These are phyloP conservation scores for Acleris emargana DNA, from an alignment of 2,888 invertebrate species.

Conservation along the genomic window DNA sequence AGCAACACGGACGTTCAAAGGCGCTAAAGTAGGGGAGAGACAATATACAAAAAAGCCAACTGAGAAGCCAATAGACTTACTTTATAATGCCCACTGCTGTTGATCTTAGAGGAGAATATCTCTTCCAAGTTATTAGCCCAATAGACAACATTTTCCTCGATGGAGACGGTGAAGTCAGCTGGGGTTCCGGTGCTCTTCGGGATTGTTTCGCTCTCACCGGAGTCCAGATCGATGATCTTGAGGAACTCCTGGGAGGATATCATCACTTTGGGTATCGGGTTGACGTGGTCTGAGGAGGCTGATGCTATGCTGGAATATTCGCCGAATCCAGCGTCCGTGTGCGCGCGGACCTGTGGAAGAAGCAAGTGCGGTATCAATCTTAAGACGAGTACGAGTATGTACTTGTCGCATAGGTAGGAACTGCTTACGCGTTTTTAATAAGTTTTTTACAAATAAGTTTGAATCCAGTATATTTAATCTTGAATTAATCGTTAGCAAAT, in stretches of 20 bases:
- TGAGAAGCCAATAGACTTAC: slow-evolving; percentile 45
- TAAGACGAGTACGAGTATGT: no score
- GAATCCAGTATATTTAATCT: no score
- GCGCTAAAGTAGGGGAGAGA: no score
- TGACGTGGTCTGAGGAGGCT: slow-evolving; percentile 86
- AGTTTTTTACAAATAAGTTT: no score
- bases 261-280: slow-evolving; percentile 91
- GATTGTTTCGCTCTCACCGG: slow-evolving; percentile 84
- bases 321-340: slow-evolving; percentile 91
- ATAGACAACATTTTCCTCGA: slow-evolving; percentile 89
- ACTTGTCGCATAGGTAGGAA: no score
- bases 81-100: slow-evolving; percentile 79
- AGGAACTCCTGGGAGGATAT: slow-evolving; percentile 89
- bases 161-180: slow-evolving; percentile 86
- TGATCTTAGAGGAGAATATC: slow-evolving; percentile 85
- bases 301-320: slow-evolving; percentile 86
- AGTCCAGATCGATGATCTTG: slow-evolving; percentile 90
- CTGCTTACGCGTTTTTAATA: no score
- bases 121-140: slow-evolving; percentile 93
- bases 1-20: no score
- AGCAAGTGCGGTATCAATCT: background rate
- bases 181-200: slow-evolving; percentile 87
- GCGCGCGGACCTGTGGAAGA: slow-evolving; percentile 88
- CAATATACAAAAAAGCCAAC: no score
- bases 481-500: no score